Percentiles rank a stretch among this genome's conserved stretches.
Evolutionary conservation across 2,113 vertebrate genomes (phyloP).

Genomic region (Acrocephalus kingi): DNA sequence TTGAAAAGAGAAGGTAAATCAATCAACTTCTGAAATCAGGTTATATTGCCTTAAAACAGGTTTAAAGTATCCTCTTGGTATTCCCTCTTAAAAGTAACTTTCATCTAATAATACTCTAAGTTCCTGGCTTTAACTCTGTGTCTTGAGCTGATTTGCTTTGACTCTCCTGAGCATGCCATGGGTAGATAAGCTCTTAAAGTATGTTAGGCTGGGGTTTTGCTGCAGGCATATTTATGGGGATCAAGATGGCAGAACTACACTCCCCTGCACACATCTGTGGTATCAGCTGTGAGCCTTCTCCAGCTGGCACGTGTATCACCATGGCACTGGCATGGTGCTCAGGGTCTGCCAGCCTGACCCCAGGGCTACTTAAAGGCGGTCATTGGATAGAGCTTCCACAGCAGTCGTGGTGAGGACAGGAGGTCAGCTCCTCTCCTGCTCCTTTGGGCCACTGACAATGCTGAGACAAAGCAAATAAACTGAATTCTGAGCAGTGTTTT

Average conservation of each 20-base stretch:
- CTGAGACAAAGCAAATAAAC: not conserved
- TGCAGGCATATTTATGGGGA: not conserved
- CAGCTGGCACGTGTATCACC: not conserved
- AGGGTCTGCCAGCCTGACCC: not conserved
- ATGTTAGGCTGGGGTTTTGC: not conserved
- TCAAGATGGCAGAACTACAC: not conserved
- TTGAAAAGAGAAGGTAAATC: not conserved
- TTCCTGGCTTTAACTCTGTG: not conserved
- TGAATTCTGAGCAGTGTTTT: not conserved
- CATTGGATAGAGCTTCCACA: accelerated
- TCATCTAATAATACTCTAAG: not conserved
- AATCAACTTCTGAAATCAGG: not conserved
- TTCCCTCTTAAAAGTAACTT: not conserved
- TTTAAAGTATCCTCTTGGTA: not conserved
- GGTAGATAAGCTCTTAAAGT: not conserved
- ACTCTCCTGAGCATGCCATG: not conserved
- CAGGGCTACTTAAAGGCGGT: not conserved
- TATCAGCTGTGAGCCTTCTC: not conserved
- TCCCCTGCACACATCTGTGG: not conserved
- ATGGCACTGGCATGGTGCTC: not conserved
- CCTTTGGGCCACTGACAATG: not conserved
- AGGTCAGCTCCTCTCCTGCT: not conserved
- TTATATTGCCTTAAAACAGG: not conserved
- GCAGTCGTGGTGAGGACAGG: not conserved
- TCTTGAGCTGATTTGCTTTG: not conserved